Evolutionary conservation across 2,113 vertebrate species (phyloP), one percentile per base, ranked within the genome.

Genomic region (Lepus europaeus): DNA sequence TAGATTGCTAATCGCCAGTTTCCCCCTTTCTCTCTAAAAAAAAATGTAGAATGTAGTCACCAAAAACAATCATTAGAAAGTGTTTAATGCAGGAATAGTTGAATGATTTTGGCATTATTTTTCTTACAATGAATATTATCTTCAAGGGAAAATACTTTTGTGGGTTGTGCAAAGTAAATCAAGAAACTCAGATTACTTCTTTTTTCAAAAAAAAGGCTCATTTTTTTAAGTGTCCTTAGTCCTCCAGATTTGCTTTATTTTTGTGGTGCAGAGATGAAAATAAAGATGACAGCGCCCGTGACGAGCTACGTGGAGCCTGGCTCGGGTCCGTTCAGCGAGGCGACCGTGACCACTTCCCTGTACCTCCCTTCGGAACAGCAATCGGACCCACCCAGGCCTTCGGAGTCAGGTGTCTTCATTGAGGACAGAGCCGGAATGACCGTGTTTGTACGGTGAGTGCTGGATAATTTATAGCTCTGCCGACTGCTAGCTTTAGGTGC

Each of bases 351-450:
- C 0, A 69, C 98, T 1, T 98, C 98, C 84, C 97, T 96, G 96
- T 99, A 97, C 91, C 78, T 98, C 89, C 98, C 98, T 12, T 96
- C 98, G 36, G 97, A 98, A 84, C 97, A 98, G 90, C 98, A 99
- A 91, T 95, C 91, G 0, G 97, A 97, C 78, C 98, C 98, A 0
- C 99, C 98, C 1, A 97, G 96, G 96, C 98, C 99, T 16, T 97
- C 94, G 6, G 98, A 98, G 92, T 36, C 98, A 0, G 97, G 93
- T 53, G 95, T 98, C 89, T 99, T 99, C 51, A 29, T 98, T 95
- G 99, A 99, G 98, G 95, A 98, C 96, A 98, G 98, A 97, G 97
- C 98, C 19, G 98, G 98, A 98, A 97, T 96, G 9, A 99, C 98
- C 0, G 98, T 97, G 53, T 99, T 99, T 93, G 98, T 98, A 90